Conservation (phyloP, 2,113 vertebrate genomes). For the Delphinus delphis region DNA sequence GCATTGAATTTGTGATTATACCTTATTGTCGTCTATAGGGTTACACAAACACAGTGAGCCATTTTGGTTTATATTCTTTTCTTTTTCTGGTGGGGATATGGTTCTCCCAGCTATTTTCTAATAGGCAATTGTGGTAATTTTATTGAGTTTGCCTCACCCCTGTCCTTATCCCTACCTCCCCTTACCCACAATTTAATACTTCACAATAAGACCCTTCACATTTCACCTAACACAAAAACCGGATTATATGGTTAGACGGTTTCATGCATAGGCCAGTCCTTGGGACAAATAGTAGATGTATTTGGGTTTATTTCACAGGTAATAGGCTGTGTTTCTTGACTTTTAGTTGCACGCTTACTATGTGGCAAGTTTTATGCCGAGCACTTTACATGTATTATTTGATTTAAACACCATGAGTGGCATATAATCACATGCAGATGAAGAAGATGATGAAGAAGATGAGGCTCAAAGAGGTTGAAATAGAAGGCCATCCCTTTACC, state of each 20-base stretch:
- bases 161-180: background rate
- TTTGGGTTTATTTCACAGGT: background rate
- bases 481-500: background rate
- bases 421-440: background rate
- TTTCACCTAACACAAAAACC: background rate
- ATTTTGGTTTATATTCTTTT: background rate
- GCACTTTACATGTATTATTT: background rate
- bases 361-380: background rate
- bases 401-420: background rate
- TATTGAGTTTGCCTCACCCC: background rate
- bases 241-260: background rate
- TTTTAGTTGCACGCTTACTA: background rate
- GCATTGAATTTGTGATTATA: slow-evolving; percentile 7
- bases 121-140: background rate
- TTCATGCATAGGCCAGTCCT: background rate
- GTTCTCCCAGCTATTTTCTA: background rate
- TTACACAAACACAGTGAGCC: background rate
- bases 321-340: background rate
- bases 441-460: slow-evolving; percentile 9
- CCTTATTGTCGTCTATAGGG: background rate
- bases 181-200: background rate
- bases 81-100: background rate
- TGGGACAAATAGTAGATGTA: background rate
- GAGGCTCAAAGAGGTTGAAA: background rate
- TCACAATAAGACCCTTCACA: background rate